Percentiles rank a stretch among this genome's conserved stretches.
These are phyloP conservation scores for Auanema sp. DNA, from an alignment of 2,888 invertebrate species.

Conservation along the genomic window DNA sequence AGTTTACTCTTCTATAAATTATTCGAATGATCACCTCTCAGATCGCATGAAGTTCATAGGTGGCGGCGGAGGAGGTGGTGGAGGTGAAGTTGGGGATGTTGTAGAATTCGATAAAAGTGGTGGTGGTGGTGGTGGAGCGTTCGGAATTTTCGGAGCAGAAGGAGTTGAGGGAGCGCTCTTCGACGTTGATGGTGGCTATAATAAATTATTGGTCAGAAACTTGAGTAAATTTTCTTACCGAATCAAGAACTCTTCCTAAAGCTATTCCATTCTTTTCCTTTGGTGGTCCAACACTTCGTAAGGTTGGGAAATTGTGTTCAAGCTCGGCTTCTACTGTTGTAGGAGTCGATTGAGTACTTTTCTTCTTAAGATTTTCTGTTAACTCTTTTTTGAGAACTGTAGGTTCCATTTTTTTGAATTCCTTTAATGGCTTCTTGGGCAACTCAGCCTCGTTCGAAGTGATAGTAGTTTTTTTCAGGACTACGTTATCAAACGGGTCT, in stretches of 20 bases:
- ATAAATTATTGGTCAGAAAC: background rate
- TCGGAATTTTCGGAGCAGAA: background rate
- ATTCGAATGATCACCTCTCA: no score
- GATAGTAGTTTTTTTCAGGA: no score
- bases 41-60: background rate
- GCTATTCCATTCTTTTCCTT: slow-evolving; percentile 16
- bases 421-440: no score
- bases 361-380: no score
- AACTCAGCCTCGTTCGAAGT: no score
- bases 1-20: no score
- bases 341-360: no score
- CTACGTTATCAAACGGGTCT: no score
- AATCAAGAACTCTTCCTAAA: slow-evolving; percentile 14
- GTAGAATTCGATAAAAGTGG: slow-evolving; percentile 1
- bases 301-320: background rate
- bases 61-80: slow-evolving; percentile 12
- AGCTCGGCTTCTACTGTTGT: background rate
- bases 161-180: background rate
- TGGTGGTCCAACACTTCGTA: slow-evolving; percentile 16
- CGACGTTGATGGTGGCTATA: background rate
- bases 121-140: slow-evolving; percentile 11
- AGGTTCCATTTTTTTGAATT: no score
- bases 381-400: no score
- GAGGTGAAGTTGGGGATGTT: slow-evolving; percentile 11
- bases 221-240: background rate